Base-by-base conservation (phyloP, 2,797 vertebrate species). In the Allenopithecus nigroviridis region DNA sequence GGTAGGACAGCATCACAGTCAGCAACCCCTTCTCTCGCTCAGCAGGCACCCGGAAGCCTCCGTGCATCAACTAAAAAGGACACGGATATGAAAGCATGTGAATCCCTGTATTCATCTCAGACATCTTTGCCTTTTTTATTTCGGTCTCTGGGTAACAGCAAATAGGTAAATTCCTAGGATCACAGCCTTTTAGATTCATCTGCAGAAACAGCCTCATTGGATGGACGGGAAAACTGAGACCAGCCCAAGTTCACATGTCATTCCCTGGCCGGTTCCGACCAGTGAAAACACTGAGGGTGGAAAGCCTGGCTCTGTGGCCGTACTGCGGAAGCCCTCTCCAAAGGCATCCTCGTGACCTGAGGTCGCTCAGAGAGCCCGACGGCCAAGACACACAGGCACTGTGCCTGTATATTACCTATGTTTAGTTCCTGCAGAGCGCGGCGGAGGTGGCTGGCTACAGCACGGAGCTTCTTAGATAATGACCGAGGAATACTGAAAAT, bases 81-180 rank as follows among this genome's bases (percentile, higher is more conserved):
- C 21, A 86, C 1, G 43, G 64, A 39, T 59, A 2, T 84, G 84
- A 92, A 95, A 88, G 24, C 48, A 2, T 5, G 0, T 59, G 30
- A 50, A 5, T 94, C 53, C 33, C 41, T 84, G 21, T 72, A 33
- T 9, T 78, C 36, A 91, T 79, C 85, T 90, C 76, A 79, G 92
- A 81, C 79, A n/a, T 36, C 90, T 94, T 85, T 22, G 80, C 96
- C 79, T 97, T 97, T 96, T 59, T 87, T 46, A 61, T 75, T 75
- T 48, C 41, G 76, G 7, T 91, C 90, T 98, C 91, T 93, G 86
- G 91, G 84, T 95, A 92, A 96, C 76, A 53, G 57, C 70, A 80
- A 78, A 87, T 76, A 86, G 81, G 70, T 76, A 48, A 70, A 41
- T 53, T 68, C 72, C 46, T 21, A 53, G 64, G 19, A 43, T 70